Evolutionary conservation across 2,113 vertebrate species (phyloP), one percentile per base, ranked within the genome.

Genomic region (Grantiella picta): DNA sequence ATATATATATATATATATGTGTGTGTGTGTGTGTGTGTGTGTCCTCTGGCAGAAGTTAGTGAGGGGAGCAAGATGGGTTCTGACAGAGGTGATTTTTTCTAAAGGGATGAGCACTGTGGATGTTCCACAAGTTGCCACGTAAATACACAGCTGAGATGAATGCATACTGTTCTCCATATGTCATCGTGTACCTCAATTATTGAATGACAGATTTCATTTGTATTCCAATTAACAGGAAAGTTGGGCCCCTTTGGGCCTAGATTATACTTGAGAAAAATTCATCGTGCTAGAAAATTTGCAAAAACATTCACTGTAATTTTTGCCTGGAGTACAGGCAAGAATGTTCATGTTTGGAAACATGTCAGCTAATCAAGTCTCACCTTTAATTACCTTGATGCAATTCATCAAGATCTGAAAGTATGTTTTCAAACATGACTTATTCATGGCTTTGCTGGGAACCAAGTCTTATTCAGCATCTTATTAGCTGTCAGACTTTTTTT

Each of bases 311-410:
- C 61, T n/a, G 23, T 95, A 61, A 88, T 95, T 93, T 93, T 95
- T 77, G 90, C 82, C 93, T 71, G 79, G 44, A 96, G 90, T 95
- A 66, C 23, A 89, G 90, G 93, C 96, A 96, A 92, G 88, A 95
- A 90, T 59, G 86, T 81, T 96, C 90, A 47, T 95, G 93, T 95
- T 96, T 96, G 82, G 92, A 94, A 96, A 94, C 5, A 2, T 92
- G 85, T 95, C 94, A 90, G 71, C 71, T 95, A 93, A 91, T 94
- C 95, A 95, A 68, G 42, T 80, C 90, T 94, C 94, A 95, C 88
- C 92, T 95, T 94, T 92, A 95, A 93, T 92, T 96, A 77, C 69
- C 85, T 96, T 90, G 82, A 82, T 94, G 92, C 60, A 94, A 76
- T 91, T 93, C 66, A 95, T 92, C 91, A 93, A 86, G 88, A 92